Evolutionary conservation across 2,888 invertebrate genomes (phyloP).

Genomic region (Frankliniella fusca): DNA sequence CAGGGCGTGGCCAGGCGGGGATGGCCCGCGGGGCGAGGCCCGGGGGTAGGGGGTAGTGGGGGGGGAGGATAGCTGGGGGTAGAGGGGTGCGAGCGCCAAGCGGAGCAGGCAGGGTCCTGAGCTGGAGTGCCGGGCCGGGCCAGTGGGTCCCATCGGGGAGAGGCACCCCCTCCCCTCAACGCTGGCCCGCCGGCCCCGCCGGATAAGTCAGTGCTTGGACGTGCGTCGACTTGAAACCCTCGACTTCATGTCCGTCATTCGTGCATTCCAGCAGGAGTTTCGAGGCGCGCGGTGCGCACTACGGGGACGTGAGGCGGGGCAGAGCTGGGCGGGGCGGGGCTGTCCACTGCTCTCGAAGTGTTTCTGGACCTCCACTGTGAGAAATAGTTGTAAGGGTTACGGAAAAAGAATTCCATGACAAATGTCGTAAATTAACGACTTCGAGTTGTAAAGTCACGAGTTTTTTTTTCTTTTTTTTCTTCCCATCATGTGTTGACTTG

Average conservation of each 20-base stretch:
- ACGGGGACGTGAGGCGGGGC: no score
- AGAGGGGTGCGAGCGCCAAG: not conserved
- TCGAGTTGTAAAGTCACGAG: no score
- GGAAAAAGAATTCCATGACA: no score
- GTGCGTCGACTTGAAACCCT: not conserved
- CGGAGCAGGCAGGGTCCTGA: no score
- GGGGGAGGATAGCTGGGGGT: not conserved
- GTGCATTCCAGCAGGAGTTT: constrained; percentile 42
- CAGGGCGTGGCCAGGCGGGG: not conserved
- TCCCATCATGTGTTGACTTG: no score
- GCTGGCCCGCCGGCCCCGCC: constrained; percentile 39
- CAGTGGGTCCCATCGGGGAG: not conserved
- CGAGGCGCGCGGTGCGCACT: no score
- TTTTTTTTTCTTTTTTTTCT: no score
- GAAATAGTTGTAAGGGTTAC: no score
- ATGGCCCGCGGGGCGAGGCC: not conserved
- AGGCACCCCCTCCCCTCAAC: not conserved
- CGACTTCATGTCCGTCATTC: constrained; percentile 31
- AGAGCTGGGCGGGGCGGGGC: no score
- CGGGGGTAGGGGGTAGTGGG: not conserved
- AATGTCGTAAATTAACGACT: no score
- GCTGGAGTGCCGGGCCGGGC: not conserved
- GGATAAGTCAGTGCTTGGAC: constrained; percentile 4
- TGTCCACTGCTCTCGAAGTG: no score
- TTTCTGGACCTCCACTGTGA: no score